A percentile compares a stretch with the other conserved stretches of the same genome.
phyloP scores from a whole-genome alignment of 2,797 vertebrate species.

The Apodemus agrarius region DNA sequence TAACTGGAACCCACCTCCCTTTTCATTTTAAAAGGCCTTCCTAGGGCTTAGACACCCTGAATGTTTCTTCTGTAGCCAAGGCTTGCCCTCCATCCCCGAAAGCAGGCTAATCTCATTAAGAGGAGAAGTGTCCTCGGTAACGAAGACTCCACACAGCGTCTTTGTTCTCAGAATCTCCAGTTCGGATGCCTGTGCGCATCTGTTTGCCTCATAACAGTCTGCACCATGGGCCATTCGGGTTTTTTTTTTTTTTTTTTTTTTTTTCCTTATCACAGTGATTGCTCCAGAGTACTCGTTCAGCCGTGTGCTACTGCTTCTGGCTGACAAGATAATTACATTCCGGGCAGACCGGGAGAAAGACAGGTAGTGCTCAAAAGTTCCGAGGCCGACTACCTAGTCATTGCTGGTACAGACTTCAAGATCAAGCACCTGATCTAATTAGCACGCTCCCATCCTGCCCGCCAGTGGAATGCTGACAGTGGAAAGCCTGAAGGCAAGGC shows the following conservation, averaged over 20 bases:
- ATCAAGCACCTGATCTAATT: slow-evolving; percentile 81
- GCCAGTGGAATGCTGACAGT: slow-evolving; percentile 74
- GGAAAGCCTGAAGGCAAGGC: slow-evolving; percentile 77
- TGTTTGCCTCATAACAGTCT: slow-evolving; percentile 73
- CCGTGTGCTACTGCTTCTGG: slow-evolving; percentile 25
- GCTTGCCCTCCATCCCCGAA: slow-evolving; percentile 27
- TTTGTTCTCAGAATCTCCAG: slow-evolving; percentile 63
- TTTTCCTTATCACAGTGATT: slow-evolving; percentile 70
- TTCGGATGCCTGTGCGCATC: background rate
- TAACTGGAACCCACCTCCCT: background rate
- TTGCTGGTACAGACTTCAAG: slow-evolving; percentile 74
- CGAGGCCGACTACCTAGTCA: slow-evolving; percentile 66
- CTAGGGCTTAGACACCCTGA: slow-evolving; percentile 21
- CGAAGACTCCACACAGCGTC: slow-evolving; percentile 35
- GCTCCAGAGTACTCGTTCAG: slow-evolving; percentile 47
- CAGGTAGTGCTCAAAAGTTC: slow-evolving; percentile 78
- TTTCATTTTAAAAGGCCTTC: slow-evolving; percentile 61
- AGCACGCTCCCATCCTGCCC: slow-evolving; percentile 69
- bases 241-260: too few species aligned
- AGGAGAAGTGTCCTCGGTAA: slow-evolving; percentile 18
- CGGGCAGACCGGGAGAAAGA: slow-evolving; percentile 70
- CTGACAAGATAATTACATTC: slow-evolving; percentile 84
- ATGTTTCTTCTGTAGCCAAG: background rate
- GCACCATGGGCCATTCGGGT: slow-evolving; percentile 44
- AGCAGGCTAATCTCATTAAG: slow-evolving; percentile 67